Percentiles rank a stretch among this genome's conserved stretches.
Evolutionary conservation across 2,113 vertebrate species (phyloP).

Genomic region (Anhinga rufa): DNA sequence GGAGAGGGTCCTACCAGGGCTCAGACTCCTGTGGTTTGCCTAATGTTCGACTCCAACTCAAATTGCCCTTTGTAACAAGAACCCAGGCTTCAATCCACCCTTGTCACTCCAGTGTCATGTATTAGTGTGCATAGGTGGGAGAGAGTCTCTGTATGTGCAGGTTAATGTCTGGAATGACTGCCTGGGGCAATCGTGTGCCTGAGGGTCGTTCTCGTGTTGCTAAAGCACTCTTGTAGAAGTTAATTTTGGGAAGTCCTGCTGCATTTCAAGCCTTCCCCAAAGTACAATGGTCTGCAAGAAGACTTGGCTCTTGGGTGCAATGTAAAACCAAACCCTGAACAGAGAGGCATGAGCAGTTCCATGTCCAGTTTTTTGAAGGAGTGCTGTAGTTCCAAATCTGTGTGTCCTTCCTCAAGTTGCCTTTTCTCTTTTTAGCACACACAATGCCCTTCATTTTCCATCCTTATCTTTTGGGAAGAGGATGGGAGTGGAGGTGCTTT

Average conservation of each 20-base stretch:
- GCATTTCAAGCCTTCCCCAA: not conserved
- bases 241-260: not conserved
- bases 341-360: not conserved
- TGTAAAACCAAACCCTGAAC: not conserved
- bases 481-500: not conserved
- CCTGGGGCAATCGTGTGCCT: not conserved
- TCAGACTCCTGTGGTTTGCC: not conserved
- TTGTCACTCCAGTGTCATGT: not conserved
- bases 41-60: not conserved
- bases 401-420: not conserved
- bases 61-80: not conserved
- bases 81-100: not conserved
- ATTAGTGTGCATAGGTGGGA: not conserved
- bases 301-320: not conserved
- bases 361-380: not conserved
- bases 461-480: not conserved
- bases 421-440: not conserved
- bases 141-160: not conserved
- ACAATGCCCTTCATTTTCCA: not conserved
- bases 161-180: not conserved
- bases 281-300: not conserved
- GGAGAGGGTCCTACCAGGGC: not conserved
- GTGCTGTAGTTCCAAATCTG: not conserved
- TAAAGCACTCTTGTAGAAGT: not conserved
- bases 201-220: not conserved